Evolutionary conservation across 1,140 invertebrate species (phyloP).

Genomic region (Ceratosolen fusciceps): DNA sequence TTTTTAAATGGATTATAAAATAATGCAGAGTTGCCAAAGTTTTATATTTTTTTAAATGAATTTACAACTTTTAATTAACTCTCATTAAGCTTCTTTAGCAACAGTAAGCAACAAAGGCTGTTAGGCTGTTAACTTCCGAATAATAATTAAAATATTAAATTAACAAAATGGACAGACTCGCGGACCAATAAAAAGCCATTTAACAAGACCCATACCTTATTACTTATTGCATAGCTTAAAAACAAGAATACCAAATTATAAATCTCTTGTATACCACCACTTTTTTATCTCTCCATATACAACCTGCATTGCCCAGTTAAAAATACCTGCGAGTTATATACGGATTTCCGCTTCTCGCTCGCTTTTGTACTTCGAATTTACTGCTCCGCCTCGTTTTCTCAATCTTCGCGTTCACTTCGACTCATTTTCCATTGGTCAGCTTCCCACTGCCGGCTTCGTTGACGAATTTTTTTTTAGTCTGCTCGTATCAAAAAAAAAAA

Average conservation of each 20-base stretch:
- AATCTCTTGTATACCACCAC: not conserved
- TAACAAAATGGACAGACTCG: too few relatives aligned
- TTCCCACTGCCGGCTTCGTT: not conserved
- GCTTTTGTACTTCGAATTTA: not conserved
- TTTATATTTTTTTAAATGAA: too few relatives aligned
- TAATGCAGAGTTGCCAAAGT: too few relatives aligned
- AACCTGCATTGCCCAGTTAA: not conserved
- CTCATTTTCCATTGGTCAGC: not conserved
- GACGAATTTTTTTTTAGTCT: not conserved
- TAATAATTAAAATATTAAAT: too few relatives aligned
- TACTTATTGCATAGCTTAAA: not conserved
- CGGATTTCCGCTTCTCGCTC: not conserved
- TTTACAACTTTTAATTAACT: too few relatives aligned
- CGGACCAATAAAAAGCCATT: too few relatives aligned
- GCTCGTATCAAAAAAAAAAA: not conserved
- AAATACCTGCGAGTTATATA: not conserved
- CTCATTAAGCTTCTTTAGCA: too few relatives aligned
- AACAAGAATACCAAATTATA: not conserved
- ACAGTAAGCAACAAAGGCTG: too few relatives aligned
- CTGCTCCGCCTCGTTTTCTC: not conserved
- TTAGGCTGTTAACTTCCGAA: too few relatives aligned
- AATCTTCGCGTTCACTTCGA: not conserved
- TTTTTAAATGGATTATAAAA: too few relatives aligned
- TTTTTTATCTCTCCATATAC: not conserved
- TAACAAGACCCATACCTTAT: too few relatives aligned